These are phyloP conservation scores for Papilio polytes DNA, from an alignment of 1,140 invertebrate species.

Conservation along the genomic window DNA sequence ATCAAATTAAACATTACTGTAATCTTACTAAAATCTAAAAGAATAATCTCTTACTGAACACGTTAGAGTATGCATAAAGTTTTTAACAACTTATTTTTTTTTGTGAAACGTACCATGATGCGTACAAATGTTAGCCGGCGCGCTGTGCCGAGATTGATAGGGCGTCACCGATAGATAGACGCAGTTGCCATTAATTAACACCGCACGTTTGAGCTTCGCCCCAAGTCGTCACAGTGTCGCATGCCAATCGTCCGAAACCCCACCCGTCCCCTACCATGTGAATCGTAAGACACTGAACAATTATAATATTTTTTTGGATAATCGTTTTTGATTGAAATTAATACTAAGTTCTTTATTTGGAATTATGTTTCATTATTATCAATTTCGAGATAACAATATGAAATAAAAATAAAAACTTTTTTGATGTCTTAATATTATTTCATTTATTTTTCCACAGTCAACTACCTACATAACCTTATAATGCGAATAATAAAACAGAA, in stretches of 20 bases:
- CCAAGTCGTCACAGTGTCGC: constrained; percentile 63
- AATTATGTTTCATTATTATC: too few species aligned
- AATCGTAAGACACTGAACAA: constrained; percentile 4
- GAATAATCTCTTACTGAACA: neutral
- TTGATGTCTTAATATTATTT: neutral
- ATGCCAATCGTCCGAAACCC: constrained; percentile 64
- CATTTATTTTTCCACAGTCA: too few species aligned
- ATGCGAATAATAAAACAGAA: too few species aligned
- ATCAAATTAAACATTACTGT: neutral
- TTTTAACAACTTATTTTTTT: neutral
- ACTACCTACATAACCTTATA: neutral
- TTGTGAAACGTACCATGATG: neutral
- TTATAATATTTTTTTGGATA: neutral
- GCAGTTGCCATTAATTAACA: constrained; percentile 71
- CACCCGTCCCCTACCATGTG: constrained; percentile 49
- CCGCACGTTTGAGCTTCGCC: constrained; percentile 61
- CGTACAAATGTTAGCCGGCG: constrained; percentile 57
- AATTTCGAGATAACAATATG: too few species aligned
- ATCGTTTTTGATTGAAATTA: too few species aligned
- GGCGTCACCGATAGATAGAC: constrained; percentile 72
- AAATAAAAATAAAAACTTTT: neutral
- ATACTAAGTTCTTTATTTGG: too few species aligned
- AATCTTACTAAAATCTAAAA: neutral
- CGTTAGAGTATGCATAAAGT: neutral
- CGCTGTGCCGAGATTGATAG: constrained; percentile 67